A percentile compares a stretch with the other conserved stretches of the same genome.
phyloP scores from a whole-genome alignment of 2,888 invertebrate genomes.

The Rhamnusium bicolor region DNA sequence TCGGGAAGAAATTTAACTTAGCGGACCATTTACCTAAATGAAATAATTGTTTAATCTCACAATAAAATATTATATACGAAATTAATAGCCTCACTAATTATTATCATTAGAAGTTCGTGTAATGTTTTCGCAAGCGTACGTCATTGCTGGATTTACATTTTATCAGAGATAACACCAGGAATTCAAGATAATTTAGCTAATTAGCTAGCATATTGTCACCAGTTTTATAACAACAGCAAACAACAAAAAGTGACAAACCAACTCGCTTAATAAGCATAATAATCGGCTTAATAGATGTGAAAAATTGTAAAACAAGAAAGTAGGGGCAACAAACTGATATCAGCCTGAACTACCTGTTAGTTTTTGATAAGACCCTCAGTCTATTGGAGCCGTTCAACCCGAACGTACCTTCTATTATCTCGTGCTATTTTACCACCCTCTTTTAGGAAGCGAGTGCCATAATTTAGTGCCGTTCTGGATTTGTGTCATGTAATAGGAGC shows the following conservation, averaged over 20 bases:
- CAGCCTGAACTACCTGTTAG: constrained; percentile 27
- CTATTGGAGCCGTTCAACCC: background rate
- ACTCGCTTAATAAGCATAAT: background rate
- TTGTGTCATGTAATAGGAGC: background rate
- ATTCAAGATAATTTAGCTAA: constrained; percentile 27
- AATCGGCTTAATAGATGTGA: background rate
- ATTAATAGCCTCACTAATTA: constrained; percentile 12
- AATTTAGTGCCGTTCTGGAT: background rate
- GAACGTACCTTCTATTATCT: background rate
- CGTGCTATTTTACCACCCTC: background rate
- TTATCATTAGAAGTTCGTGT: constrained; percentile 14
- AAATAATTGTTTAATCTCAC: too few species aligned
- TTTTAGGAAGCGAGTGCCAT: constrained; percentile 13
- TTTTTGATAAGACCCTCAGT: constrained; percentile 30
- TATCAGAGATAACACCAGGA: constrained; percentile 26
- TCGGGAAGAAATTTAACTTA: too few species aligned
- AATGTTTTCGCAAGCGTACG: constrained; percentile 26
- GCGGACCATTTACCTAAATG: too few species aligned
- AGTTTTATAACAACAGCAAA: constrained; percentile 3
- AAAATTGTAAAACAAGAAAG: constrained; percentile 4
- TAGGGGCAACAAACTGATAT: constrained; percentile 34
- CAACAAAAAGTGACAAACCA: background rate
- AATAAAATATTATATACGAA: background rate
- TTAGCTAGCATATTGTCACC: constrained; percentile 17
- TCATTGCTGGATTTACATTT: constrained; percentile 31